Conservation (phyloP, 2,113 vertebrate genomes). For the Calyptommatus sinebrachiatus region DNA sequence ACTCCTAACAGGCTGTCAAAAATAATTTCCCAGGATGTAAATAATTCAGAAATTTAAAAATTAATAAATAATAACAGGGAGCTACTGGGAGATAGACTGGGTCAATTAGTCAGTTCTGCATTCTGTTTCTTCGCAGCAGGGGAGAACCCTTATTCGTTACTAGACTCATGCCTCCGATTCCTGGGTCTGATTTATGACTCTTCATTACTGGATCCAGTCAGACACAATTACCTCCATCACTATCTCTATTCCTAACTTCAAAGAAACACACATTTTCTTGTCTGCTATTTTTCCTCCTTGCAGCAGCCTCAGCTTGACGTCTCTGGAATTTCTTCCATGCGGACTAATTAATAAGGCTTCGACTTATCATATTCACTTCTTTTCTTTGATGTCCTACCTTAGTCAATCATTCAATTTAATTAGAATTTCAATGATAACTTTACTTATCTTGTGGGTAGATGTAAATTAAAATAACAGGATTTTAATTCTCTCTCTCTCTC, state of each 20-base stretch:
- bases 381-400: slow-evolving; percentile 88
- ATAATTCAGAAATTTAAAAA: slow-evolving; percentile 98
- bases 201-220: slow-evolving; percentile 92
- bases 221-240: slow-evolving; percentile 89
- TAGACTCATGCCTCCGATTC: slow-evolving; percentile 77
- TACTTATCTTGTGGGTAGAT: slow-evolving; percentile 82
- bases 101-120: slow-evolving; percentile 92
- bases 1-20: slow-evolving; percentile 81
- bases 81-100: slow-evolving; percentile 83
- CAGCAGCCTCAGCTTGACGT: slow-evolving; percentile 84
- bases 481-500: slow-evolving; percentile 71
- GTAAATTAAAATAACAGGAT: slow-evolving; percentile 82
- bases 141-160: slow-evolving; percentile 75
- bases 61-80: slow-evolving; percentile 99
- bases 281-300: slow-evolving; percentile 76
- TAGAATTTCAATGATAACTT: slow-evolving; percentile 86
- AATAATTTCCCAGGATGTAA: slow-evolving; percentile 87
- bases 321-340: slow-evolving; percentile 79
- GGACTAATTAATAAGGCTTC: slow-evolving; percentile 88
- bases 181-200: slow-evolving; percentile 80
- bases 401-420: slow-evolving; percentile 86
- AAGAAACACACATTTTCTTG: slow-evolving; percentile 86
- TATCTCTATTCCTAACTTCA: slow-evolving; percentile 87
- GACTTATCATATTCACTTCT: slow-evolving; percentile 82
- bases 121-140: slow-evolving; percentile 84